Percentiles rank a stretch among this genome's conserved stretches.
Conservation (phyloP, 2,797 vertebrate species). For the Cottoperca gobio region DNA sequence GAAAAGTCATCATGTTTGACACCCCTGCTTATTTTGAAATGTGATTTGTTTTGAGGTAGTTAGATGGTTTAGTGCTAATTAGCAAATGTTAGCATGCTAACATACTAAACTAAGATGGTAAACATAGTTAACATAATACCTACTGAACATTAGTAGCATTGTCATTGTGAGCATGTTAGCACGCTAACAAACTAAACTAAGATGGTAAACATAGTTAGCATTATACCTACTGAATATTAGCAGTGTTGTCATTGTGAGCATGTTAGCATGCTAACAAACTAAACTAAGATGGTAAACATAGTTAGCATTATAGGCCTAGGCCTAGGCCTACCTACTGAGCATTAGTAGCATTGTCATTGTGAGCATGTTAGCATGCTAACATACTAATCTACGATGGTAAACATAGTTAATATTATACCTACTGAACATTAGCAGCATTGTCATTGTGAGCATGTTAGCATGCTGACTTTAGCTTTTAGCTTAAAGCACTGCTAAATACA, state of each 20-base stretch:
- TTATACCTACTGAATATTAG: neutral
- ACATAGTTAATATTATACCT: neutral
- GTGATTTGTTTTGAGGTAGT: too few species aligned
- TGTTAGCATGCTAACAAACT: neutral
- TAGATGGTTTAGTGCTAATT: too few species aligned
- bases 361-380: neutral
- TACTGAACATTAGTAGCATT: neutral
- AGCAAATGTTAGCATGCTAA: too few species aligned
- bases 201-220: neutral
- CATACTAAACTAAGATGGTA: neutral
- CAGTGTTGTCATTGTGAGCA: neutral
- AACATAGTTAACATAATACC: neutral
- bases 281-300: neutral
- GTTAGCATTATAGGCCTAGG: too few species aligned
- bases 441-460: neutral
- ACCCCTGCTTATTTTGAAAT: conserved; percentile 26
- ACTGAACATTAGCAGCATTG: neutral
- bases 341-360: neutral
- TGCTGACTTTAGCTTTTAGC: neutral
- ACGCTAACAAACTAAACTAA: neutral
- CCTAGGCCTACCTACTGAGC: neutral
- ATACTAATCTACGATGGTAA: neutral
- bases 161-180: neutral
- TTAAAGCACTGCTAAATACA: neutral
- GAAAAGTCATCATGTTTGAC: too few species aligned